A percentile compares a stretch with the other conserved stretches of the same genome.
phyloP scores from a whole-genome alignment of 2,888 invertebrate genomes.

The Eupelmus urozonus region DNA sequence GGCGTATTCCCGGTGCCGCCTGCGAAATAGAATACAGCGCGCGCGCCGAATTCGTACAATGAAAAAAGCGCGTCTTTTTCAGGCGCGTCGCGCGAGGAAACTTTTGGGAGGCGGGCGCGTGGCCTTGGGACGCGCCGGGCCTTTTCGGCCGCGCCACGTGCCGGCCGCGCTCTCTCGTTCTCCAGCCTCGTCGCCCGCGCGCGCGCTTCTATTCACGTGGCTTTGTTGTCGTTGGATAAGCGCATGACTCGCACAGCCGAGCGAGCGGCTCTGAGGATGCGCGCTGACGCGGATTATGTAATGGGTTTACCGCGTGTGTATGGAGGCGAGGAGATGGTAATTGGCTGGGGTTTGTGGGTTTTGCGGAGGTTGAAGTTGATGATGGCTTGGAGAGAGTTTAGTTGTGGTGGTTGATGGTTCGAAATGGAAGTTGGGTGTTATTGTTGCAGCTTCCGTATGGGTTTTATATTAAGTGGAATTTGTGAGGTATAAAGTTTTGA shows the following conservation, averaged over 20 bases:
- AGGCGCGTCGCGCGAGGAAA: too few species aligned
- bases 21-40: slow-evolving; percentile 31
- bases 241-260: slow-evolving; percentile 12
- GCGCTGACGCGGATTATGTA: neutral
- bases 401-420: too few species aligned
- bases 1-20: neutral
- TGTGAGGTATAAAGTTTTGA: too few species aligned
- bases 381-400: too few species aligned
- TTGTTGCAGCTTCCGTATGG: too few species aligned
- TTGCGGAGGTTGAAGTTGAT: too few species aligned
- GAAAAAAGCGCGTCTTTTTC: too few species aligned
- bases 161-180: neutral
- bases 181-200: slow-evolving; percentile 4
- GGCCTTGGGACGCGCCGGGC: too few species aligned
- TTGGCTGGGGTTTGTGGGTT: too few species aligned
- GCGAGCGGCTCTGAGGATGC: neutral
- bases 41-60: neutral
- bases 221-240: slow-evolving; percentile 47
- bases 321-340: neutral
- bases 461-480: too few species aligned
- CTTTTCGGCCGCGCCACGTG: neutral
- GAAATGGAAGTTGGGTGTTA: too few species aligned
- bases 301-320: neutral
- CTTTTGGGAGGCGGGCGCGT: too few species aligned
- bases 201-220: slow-evolving; percentile 38